Conservation (phyloP, 2,113 vertebrate species). For the Carassius gibelio region DNA sequence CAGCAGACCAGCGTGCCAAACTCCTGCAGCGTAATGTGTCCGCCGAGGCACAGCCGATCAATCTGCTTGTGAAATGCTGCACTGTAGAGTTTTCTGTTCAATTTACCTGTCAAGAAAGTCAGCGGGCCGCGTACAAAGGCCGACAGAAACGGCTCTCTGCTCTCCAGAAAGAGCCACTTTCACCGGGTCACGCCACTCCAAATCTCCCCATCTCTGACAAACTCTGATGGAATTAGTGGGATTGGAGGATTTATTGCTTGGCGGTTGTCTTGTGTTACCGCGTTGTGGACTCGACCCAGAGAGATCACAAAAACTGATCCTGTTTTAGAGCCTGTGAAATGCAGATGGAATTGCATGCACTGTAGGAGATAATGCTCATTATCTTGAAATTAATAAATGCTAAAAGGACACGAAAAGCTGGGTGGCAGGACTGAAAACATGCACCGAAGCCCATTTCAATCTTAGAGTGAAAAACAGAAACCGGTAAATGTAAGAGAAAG, state of each 20-base stretch:
- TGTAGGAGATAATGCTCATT: conserved; percentile 26
- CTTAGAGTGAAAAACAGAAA: neutral
- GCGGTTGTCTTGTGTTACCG: neutral
- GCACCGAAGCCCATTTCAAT: neutral
- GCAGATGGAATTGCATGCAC: neutral
- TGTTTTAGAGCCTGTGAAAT: conserved; percentile 13
- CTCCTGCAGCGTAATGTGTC: conserved; percentile 7
- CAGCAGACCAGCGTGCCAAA: neutral
- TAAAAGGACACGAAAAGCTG: conserved; percentile 5
- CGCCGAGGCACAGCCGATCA: conserved; percentile 18
- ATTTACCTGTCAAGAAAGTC: conserved; percentile 15
- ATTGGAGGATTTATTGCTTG: conserved; percentile 23
- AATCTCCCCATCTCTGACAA: conserved; percentile 22
- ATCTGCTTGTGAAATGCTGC: conserved; percentile 15
- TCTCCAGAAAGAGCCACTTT: conserved; percentile 1
- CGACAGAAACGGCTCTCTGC: neutral
- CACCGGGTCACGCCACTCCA: neutral
- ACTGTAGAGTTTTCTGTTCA: conserved; percentile 11
- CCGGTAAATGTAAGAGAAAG: neutral
- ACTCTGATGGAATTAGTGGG: conserved; percentile 6
- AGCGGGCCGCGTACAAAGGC: neutral
- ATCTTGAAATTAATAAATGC: conserved; percentile 16
- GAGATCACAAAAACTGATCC: conserved; percentile 15
- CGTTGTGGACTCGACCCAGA: neutral
- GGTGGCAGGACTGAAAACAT: neutral